Evolutionary conservation across 2,113 vertebrate species (phyloP).

Genomic region (Scalopus aquaticus): DNA sequence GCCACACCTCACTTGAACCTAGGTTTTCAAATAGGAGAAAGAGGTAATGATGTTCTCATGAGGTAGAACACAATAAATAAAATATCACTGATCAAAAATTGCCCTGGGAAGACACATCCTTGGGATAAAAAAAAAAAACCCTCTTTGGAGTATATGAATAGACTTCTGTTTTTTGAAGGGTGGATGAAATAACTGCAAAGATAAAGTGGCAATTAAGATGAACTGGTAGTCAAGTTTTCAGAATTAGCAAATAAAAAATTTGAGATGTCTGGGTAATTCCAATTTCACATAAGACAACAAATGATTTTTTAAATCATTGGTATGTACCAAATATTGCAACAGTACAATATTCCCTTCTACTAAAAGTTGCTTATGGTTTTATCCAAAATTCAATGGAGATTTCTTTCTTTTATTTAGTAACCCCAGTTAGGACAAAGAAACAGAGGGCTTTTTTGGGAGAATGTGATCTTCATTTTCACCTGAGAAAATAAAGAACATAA

Average conservation of each 20-base stretch:
- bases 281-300: neutral
- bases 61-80: neutral
- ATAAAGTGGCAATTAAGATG: neutral
- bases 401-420: neutral
- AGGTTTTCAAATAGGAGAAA: neutral
- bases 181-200: neutral
- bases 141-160: neutral
- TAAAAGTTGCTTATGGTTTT: neutral
- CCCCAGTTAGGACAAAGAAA: neutral
- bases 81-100: neutral
- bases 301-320: neutral
- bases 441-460: neutral
- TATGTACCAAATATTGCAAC: neutral
- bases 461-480: too few species aligned
- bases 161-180: neutral
- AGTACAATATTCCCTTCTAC: neutral
- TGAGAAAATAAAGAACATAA: neutral
- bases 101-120: neutral
- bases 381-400: neutral
- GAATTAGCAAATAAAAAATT: neutral
- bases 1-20: neutral
- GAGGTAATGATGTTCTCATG: neutral
- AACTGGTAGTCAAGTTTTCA: neutral
- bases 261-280: neutral
- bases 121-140: neutral